Base-by-base conservation (phyloP, 2,888 invertebrate genomes). In the Caenorhabditis sulstoni region DNA sequence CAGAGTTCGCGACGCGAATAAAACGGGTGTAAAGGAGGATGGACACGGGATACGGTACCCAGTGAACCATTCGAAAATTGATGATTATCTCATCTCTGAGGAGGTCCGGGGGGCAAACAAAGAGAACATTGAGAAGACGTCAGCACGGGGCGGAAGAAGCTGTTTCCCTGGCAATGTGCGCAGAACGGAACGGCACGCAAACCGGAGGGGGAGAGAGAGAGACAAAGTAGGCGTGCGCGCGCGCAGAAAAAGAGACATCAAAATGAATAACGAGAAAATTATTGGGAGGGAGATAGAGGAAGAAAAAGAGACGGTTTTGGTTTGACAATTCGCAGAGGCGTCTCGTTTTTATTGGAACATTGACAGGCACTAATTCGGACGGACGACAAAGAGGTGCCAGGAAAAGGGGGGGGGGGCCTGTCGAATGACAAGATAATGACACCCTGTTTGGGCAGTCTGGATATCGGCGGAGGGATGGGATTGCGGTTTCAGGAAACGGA, bases 191-290 rank as follows among this genome's bases (percentile, higher is more conserved):
- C 62, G 57, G 57, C 41, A 41, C 29, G 7, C 29, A 29, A 29
- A 29, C 41, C 44, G 65, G 39, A 44, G 16, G 35, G 29, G 20
- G 45, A 65, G 35, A 52, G 29, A 29, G 29, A 29, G 7, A 29
- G 29, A 29, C 4, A 29, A 7, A 29, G 39, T 53, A 29, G 50
- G 41, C 41, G 50, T 35, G 41, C 41, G 44, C 11, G 11, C 49
- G 44, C 58, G n/a, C 3, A 16, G 9, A 70, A 62, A 62, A 58
- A 59, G 59, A 45, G 59, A 65, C 58, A 66, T 65, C 65, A 65
- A 74, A 74, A 65, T 74, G 74, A 74, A 66, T 66, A 74, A 74
- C 66, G 74, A 74, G 73, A 64, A 73, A 73, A 73, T 73, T 73
- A 73, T 73, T 73, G 64, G 73, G 16, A n/a, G 37, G 37, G 2